Evolutionary conservation across 2,888 invertebrate genomes (phyloP).

Genomic region (Eupithecia inturbata): DNA sequence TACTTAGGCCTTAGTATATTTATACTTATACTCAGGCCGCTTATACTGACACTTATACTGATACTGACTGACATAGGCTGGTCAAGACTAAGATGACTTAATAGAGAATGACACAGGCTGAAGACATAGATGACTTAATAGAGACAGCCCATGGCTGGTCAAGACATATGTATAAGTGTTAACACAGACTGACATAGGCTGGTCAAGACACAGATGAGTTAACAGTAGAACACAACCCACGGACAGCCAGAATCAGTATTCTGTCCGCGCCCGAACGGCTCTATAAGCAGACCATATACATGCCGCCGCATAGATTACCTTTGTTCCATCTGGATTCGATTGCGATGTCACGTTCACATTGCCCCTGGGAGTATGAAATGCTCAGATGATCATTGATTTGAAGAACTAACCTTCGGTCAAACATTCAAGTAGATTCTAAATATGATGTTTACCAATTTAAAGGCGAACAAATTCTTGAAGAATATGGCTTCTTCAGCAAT

Average conservation of each 20-base stretch:
- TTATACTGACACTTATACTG: no score
- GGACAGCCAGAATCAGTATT: conserved; percentile 58
- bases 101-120: not conserved
- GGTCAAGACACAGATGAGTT: conserved; percentile 7
- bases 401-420: not conserved
- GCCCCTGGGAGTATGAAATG: conserved; percentile 9
- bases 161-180: no score
- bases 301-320: conserved; percentile 52
- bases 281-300: conserved; percentile 68
- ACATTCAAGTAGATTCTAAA: no score
- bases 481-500: no score
- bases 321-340: conserved; percentile 47
- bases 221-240: conserved; percentile 27
- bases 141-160: no score
- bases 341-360: conserved; percentile 28
- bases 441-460: no score
- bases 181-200: conserved; percentile 5
- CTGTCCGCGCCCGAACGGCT: conserved; percentile 48
- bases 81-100: not conserved
- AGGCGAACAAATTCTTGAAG: no score
- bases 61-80: no score
- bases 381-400: not conserved
- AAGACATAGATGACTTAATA: no score
- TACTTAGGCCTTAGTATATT: no score
- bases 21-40: no score